phyloP scores from a whole-genome alignment of 2,113 vertebrate genomes.

The Pelobates fuscus region DNA sequence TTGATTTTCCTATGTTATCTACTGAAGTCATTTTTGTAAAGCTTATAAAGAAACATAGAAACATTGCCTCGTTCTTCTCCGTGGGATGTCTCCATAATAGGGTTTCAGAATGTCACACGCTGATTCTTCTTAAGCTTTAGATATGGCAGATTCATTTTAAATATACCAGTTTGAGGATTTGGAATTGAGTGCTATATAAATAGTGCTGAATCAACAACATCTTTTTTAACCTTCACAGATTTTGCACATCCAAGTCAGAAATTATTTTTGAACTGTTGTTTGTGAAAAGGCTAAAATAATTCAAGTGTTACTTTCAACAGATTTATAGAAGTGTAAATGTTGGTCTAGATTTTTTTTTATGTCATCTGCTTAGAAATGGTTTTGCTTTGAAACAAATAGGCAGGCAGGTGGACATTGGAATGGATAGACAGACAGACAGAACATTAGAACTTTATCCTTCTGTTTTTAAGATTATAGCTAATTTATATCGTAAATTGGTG shows the following conservation, averaged over 20 bases:
- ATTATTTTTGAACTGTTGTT: conserved; percentile 3
- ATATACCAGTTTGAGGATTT: conserved; percentile 31
- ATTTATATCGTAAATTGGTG: too few species aligned
- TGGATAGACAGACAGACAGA: too few species aligned
- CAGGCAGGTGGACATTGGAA: too few species aligned
- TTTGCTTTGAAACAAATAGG: too few species aligned
- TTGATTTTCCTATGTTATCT: too few species aligned
- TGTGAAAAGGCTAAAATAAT: conserved; percentile 36
- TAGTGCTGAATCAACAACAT: conserved; percentile 19
- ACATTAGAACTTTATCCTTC: too few species aligned
- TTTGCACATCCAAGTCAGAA: background rate
- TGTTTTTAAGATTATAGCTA: too few species aligned
- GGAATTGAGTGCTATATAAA: background rate
- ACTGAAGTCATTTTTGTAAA: too few species aligned
- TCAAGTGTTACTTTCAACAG: background rate
- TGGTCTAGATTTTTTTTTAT: too few species aligned
- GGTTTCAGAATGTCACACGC: background rate
- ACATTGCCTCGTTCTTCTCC: background rate
- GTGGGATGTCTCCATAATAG: background rate
- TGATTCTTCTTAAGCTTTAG: background rate
- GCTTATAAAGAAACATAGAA: background rate
- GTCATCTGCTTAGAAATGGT: too few species aligned
- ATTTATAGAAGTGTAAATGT: background rate
- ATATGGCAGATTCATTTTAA: background rate
- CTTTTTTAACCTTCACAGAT: conserved; percentile 4